Conservation (phyloP, 2,113 vertebrate species). For the Recurvirostra avosetta region DNA sequence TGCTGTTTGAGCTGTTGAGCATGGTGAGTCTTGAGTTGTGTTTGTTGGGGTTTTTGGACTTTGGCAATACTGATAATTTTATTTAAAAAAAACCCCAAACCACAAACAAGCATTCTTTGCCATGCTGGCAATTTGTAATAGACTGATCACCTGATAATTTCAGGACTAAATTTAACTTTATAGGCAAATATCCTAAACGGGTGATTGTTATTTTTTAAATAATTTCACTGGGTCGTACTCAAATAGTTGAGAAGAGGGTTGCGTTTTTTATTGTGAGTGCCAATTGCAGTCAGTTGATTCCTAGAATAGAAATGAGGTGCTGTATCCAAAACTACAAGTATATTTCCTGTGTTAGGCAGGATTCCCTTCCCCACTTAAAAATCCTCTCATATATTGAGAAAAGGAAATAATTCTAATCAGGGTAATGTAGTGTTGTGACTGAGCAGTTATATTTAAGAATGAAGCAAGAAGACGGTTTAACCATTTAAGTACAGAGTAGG, state of each 20-base stretch:
- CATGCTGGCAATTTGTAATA: not conserved
- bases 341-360: constrained; percentile 38
- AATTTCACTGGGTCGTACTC: not conserved
- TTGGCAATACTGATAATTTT: not conserved
- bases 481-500: not conserved
- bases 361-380: constrained; percentile 17
- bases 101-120: not conserved
- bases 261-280: not conserved
- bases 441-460: not conserved
- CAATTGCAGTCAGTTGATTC: not conserved
- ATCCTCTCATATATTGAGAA: not conserved
- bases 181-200: not conserved
- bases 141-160: not conserved
- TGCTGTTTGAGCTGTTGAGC: not conserved
- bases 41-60: not conserved
- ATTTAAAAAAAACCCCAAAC: not conserved
- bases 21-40: not conserved
- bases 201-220: not conserved
- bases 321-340: not conserved
- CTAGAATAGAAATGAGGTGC: not conserved
- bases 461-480: not conserved
- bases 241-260: not conserved
- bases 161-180: not conserved
- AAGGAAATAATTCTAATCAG: not conserved
- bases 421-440: not conserved